Evolutionary conservation across 2,797 vertebrate genomes (phyloP).

Genomic region (Hafferia zeledoni): DNA sequence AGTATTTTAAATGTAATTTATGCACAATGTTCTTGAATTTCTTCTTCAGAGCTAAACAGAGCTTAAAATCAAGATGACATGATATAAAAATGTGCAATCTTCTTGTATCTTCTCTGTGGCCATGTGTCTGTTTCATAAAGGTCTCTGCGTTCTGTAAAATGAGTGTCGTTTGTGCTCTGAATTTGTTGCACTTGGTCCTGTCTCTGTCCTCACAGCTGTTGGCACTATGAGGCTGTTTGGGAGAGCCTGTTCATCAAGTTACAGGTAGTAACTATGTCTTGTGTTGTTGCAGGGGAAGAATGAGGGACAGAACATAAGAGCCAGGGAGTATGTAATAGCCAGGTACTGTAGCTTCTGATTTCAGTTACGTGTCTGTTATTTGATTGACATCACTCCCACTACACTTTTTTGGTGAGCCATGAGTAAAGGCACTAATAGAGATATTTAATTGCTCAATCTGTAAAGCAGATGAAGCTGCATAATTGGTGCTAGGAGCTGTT

Average conservation of each 20-base stretch:
- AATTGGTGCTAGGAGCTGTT: background rate
- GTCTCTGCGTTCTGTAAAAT: background rate
- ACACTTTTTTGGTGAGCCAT: background rate
- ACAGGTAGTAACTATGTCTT: background rate
- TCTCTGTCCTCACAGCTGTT: background rate
- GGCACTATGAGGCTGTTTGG: background rate
- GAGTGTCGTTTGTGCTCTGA: background rate
- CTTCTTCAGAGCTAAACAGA: background rate
- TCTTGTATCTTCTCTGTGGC: background rate
- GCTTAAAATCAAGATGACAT: background rate
- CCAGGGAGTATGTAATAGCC: background rate
- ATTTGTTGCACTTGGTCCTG: background rate
- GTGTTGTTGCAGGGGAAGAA: fast-evolving
- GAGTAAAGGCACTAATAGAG: background rate
- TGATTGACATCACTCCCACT: background rate
- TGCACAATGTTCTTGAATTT: background rate
- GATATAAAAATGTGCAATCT: background rate
- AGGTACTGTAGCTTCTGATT: background rate
- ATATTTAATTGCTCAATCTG: constrained; percentile 10
- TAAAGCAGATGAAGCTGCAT: constrained; percentile 29
- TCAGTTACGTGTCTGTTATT: background rate
- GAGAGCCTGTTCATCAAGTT: background rate
- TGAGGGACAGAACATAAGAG: background rate
- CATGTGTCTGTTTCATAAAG: background rate
- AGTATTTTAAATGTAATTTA: background rate